phyloP scores from a whole-genome alignment of 2,888 invertebrate species.

The Xanthia togata region DNA sequence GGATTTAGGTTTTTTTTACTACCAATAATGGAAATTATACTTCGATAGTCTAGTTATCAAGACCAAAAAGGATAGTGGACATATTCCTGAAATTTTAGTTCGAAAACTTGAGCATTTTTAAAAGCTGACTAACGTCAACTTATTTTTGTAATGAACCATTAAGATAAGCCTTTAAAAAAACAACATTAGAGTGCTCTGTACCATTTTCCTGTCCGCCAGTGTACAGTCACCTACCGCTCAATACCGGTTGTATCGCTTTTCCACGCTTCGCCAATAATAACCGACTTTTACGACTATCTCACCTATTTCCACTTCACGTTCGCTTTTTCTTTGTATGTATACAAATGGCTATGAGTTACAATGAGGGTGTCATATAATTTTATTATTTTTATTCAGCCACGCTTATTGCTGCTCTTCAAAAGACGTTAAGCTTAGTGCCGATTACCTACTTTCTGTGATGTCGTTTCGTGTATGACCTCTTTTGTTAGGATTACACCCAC shows the following conservation, averaged over 20 bases:
- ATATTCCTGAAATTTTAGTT: not conserved
- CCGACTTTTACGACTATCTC: slow-evolving; percentile 68
- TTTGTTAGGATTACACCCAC: not conserved
- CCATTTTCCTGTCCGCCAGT: slow-evolving; percentile 26
- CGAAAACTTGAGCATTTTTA: not conserved
- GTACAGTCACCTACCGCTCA: slow-evolving; percentile 55
- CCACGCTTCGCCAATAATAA: slow-evolving; percentile 64
- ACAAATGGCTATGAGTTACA: slow-evolving; percentile 58
- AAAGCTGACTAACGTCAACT: too few relatives aligned
- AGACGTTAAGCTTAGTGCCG: slow-evolving; percentile 23
- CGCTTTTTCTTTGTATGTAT: slow-evolving; percentile 62
- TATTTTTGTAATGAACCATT: not conserved
- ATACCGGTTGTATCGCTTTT: slow-evolving; percentile 61
- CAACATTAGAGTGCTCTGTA: not conserved
- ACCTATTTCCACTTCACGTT: slow-evolving; percentile 62
- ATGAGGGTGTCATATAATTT: slow-evolving; percentile 54
- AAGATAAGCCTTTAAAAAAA: not conserved
- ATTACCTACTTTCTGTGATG: slow-evolving; percentile 13
- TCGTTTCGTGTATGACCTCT: slow-evolving; percentile 12
- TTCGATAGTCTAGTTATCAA: too few relatives aligned
- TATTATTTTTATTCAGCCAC: slow-evolving; percentile 56
- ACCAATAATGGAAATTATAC: not conserved
- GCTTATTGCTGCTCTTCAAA: slow-evolving; percentile 31
- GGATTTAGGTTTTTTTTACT: not conserved
- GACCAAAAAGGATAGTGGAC: not conserved